A percentile compares a stretch with the other conserved stretches of the same genome.
phyloP scores from a whole-genome alignment of 2,113 vertebrate species.

The Thunnus thynnus region DNA sequence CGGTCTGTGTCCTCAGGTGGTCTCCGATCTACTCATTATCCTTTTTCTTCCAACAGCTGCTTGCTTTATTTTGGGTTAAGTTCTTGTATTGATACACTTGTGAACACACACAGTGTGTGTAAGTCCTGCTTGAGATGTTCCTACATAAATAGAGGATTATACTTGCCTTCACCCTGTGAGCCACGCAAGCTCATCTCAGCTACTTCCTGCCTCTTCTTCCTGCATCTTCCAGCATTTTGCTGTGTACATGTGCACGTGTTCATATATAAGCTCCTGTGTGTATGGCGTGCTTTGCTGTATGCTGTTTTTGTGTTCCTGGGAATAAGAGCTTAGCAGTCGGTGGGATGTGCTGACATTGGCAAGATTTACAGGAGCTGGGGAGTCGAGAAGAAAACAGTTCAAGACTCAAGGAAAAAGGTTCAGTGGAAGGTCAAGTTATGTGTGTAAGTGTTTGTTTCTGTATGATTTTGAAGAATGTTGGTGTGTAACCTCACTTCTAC shows the following conservation, averaged over 20 bases:
- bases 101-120: neutral
- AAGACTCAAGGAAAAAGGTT: slow-evolving; percentile 3
- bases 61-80: too few species aligned
- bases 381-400: neutral
- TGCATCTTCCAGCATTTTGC: neutral
- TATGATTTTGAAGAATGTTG: neutral
- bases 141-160: slow-evolving; percentile 5
- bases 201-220: neutral
- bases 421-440: neutral
- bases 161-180: neutral
- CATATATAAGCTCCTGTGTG: neutral
- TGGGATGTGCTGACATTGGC: slow-evolving; percentile 11
- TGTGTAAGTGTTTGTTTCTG: neutral
- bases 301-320: neutral
- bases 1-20: neutral
- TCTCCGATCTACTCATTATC: neutral
- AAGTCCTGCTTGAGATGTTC: neutral
- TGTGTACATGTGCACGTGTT: neutral
- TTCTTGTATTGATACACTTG: neutral
- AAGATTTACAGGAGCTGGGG: neutral
- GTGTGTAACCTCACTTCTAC: neutral
- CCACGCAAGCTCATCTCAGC: slow-evolving; percentile 6
- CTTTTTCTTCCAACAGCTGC: neutral
- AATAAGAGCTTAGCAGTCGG: slow-evolving; percentile 15
- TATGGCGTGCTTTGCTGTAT: neutral